Conservation (phyloP, 2,888 invertebrate genomes). For the Petrolisthes cinctipes region DNA sequence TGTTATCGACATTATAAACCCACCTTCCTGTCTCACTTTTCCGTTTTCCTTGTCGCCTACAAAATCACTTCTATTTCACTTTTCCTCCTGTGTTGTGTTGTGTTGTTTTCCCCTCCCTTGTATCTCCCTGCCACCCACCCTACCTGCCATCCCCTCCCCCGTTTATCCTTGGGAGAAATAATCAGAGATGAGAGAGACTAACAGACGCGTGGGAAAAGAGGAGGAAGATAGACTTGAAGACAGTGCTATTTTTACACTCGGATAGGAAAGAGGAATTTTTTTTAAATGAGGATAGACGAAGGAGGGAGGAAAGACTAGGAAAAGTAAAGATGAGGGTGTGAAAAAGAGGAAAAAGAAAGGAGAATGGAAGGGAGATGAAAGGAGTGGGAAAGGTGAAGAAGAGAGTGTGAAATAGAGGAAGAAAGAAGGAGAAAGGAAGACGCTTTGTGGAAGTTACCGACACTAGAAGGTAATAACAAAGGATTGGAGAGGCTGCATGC, state of each 20-base stretch:
- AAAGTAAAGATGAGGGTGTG: neutral
- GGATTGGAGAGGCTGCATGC: neutral
- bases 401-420: neutral
- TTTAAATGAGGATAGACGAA: neutral
- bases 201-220: neutral
- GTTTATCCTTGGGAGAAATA: neutral
- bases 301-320: neutral
- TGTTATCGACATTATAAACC: neutral
- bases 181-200: neutral
- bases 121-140: neutral
- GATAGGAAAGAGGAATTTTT: too few species aligned
- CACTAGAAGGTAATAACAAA: neutral
- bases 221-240: too few species aligned
- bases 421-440: neutral
- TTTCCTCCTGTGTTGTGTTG: neutral
- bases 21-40: neutral
- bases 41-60: neutral
- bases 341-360: neutral
- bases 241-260: too few species aligned
- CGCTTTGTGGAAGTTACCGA: neutral
- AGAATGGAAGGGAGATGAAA: neutral
- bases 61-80: neutral
- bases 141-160: neutral
- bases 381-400: neutral
- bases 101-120: neutral